Percentiles rank a stretch among this genome's conserved stretches.
Conservation (phyloP, 2,888 invertebrate species). For the Thecophora atra region DNA sequence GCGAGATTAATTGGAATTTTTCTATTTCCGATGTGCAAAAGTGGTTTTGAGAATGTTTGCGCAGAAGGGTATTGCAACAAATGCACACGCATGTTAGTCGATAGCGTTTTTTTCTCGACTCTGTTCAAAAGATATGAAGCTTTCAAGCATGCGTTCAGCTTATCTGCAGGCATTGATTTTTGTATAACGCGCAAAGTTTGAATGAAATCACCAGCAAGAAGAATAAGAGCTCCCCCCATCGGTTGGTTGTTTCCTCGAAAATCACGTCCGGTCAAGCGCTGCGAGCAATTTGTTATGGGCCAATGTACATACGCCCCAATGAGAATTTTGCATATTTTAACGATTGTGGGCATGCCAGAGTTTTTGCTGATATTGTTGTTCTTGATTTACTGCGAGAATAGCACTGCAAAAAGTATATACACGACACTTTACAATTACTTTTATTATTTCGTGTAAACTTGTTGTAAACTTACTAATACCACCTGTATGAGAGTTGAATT, state of each 20-base stretch:
- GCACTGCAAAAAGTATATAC: too few species aligned
- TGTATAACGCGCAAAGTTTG: slow-evolving; percentile 38
- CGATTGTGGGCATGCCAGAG: neutral
- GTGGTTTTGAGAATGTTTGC: neutral
- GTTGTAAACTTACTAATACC: too few species aligned
- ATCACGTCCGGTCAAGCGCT: slow-evolving; percentile 27
- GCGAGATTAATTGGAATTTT: neutral
- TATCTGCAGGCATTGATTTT: slow-evolving; percentile 19
- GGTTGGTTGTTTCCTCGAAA: slow-evolving; percentile 14
- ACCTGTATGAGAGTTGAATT: too few species aligned
- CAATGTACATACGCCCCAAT: neutral
- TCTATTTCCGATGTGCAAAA: neutral
- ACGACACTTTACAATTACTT: too few species aligned
- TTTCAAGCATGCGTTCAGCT: too few species aligned
- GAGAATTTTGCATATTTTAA: neutral
- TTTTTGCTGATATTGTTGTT: neutral
- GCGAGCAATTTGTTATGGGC: slow-evolving; percentile 22
- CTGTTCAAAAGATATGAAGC: slow-evolving; percentile 11
- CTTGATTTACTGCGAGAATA: too few species aligned
- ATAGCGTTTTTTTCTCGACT: neutral
- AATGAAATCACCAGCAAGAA: slow-evolving; percentile 33
- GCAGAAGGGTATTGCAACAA: too few species aligned
- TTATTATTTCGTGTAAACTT: too few species aligned
- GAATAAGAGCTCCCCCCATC: too few species aligned
- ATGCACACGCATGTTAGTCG: neutral